A percentile compares a stretch with the other conserved stretches of the same genome.
These are phyloP conservation scores for Tragulus kanchil DNA, from an alignment of 2,113 vertebrate genomes.

Conservation along the genomic window DNA sequence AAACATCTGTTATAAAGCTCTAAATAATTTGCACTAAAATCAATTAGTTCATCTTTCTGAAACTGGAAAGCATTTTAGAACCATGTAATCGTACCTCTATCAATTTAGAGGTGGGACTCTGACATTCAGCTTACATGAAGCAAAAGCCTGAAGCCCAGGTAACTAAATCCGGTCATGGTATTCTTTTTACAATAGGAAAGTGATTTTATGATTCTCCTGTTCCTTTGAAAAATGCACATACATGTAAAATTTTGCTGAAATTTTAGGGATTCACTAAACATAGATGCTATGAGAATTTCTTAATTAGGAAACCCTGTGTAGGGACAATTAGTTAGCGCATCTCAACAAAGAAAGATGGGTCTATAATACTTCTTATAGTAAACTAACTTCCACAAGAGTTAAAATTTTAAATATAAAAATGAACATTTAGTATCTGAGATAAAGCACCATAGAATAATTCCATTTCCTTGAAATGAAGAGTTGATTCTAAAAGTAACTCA, in stretches of 20 bases:
- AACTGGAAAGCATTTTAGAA: not conserved
- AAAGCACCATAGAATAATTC: not conserved
- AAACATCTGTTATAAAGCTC: constrained; percentile 46
- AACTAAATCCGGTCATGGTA: not conserved
- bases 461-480: not conserved
- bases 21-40: constrained; percentile 39
- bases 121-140: not conserved
- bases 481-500: not conserved
- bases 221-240: not conserved
- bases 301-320: not conserved
- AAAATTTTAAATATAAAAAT: constrained; percentile 5
- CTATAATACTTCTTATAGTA: not conserved
- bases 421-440: not conserved
- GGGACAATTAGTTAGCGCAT: not conserved
- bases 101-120: not conserved
- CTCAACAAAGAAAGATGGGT: not conserved
- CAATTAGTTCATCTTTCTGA: constrained; percentile 45
- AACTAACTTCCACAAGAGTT: not conserved
- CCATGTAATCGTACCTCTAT: not conserved
- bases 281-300: not conserved
- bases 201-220: not conserved
- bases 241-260: not conserved
- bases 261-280: not conserved
- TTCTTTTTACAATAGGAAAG: not conserved
- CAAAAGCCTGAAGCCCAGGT: not conserved